These are phyloP conservation scores for Peromyscus aztecus DNA, from an alignment of 2,797 vertebrate genomes.

Conservation along the genomic window DNA sequence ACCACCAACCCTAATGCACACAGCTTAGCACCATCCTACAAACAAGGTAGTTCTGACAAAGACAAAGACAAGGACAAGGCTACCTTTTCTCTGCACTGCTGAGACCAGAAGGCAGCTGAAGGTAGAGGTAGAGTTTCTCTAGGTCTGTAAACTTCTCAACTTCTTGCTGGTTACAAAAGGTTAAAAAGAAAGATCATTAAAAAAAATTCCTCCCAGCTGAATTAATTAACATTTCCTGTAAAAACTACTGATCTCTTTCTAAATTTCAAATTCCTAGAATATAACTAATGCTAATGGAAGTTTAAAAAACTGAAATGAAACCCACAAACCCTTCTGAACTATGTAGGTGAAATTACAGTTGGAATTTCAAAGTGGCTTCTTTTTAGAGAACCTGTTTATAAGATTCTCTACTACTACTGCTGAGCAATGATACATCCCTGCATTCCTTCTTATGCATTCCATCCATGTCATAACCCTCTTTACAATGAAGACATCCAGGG, in stretches of 20 bases:
- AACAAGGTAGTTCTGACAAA: not conserved
- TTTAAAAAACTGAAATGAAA: conserved; percentile 28
- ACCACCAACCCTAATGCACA: not conserved
- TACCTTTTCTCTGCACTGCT: conserved; percentile 99
- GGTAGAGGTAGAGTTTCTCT: conserved; percentile 99
- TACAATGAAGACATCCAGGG: conserved; percentile 46
- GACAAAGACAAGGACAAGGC: conserved; percentile 14
- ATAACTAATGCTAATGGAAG: not conserved
- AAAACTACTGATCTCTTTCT: conserved; percentile 44
- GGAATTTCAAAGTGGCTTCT: not conserved
- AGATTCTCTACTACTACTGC: not conserved
- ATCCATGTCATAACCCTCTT: conserved; percentile 18
- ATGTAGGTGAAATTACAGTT: not conserved
- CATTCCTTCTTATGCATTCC: conserved; percentile 41
- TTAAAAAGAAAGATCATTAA: conserved; percentile 65
- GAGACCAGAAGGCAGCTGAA: conserved; percentile 99
- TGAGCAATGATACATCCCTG: conserved; percentile 11
- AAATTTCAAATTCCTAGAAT: conserved; percentile 54
- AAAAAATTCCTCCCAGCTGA: conserved; percentile 36
- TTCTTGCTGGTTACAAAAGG: conserved; percentile 94
- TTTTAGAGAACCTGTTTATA: not conserved
- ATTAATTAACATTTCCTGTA: conserved; percentile 55
- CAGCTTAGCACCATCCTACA: not conserved
- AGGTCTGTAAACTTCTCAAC: conserved; percentile 99
- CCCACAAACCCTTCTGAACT: not conserved